A percentile compares a stretch with the other conserved stretches of the same genome.
Evolutionary conservation across 2,888 invertebrate genomes (phyloP).

Genomic region (Thumatha senex): DNA sequence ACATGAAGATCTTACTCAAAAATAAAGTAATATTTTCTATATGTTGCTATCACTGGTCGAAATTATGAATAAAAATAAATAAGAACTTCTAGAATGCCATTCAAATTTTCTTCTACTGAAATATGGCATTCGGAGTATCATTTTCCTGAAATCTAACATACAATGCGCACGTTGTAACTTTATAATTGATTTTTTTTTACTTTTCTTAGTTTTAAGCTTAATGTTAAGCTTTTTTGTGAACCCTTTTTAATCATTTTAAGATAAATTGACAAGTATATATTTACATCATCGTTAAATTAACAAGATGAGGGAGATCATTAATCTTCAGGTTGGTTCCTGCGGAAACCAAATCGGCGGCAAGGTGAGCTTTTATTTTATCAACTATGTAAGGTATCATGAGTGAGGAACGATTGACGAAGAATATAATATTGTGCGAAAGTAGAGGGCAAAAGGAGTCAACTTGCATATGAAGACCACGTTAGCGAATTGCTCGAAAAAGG

Average conservation of each 20-base stretch:
- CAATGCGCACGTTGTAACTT: slow-evolving; percentile 65
- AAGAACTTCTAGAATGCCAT: slow-evolving; percentile 53
- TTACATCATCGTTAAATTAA: slow-evolving; percentile 50
- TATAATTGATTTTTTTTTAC: slow-evolving; percentile 51
- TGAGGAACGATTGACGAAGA: too few relatives aligned
- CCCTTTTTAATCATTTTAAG: slow-evolving; percentile 50
- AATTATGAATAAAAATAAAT: neutral
- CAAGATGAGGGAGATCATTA: slow-evolving; percentile 91
- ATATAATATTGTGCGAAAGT: too few relatives aligned
- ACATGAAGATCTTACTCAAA: too few relatives aligned
- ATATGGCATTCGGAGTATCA: slow-evolving; percentile 23
- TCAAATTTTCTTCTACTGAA: slow-evolving; percentile 31
- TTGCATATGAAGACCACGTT: too few relatives aligned
- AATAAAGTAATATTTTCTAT: too few relatives aligned
- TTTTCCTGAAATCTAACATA: slow-evolving; percentile 65
- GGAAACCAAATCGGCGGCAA: slow-evolving; percentile 82
- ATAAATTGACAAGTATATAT: slow-evolving; percentile 68
- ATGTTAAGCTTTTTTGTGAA: slow-evolving; percentile 65
- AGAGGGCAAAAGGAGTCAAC: too few relatives aligned
- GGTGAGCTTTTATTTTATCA: slow-evolving; percentile 71
- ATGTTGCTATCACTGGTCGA: slow-evolving; percentile 14
- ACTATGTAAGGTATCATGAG: too few relatives aligned
- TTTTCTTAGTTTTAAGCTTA: slow-evolving; percentile 72
- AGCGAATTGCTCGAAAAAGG: too few relatives aligned
- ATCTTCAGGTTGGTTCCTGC: slow-evolving; percentile 90